These are phyloP conservation scores for Penaeus chinensis DNA, from an alignment of 1,140 invertebrate species.

Conservation along the genomic window DNA sequence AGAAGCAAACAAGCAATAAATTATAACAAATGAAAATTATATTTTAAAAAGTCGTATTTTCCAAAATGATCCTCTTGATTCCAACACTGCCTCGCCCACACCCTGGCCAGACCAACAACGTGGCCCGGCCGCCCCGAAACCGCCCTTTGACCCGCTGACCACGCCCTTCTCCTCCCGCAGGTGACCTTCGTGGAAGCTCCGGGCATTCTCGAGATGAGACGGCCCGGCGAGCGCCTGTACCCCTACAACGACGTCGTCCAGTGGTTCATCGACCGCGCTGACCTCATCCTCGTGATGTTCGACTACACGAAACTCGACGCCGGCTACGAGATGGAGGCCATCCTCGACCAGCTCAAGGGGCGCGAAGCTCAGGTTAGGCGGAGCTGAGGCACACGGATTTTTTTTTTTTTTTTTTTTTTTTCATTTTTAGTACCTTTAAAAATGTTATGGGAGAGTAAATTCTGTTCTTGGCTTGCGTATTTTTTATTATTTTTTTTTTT, in stretches of 20 bases:
- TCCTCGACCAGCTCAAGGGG: conserved; percentile 92
- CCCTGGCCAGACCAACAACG: background rate
- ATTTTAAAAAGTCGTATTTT: too few relatives aligned
- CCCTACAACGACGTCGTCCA: conserved; percentile 96
- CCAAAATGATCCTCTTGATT: too few relatives aligned
- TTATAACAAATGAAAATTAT: too few relatives aligned
- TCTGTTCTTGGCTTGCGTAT: too few relatives aligned
- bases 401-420: too few relatives aligned
- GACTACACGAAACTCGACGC: conserved; percentile 95
- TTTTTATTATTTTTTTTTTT: too few relatives aligned
- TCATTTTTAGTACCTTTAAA: too few relatives aligned
- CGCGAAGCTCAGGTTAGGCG: conserved; percentile 83
- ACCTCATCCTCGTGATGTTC: conserved; percentile 94
- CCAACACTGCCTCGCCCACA: background rate
- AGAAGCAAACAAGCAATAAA: too few relatives aligned
- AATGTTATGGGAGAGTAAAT: too few relatives aligned
- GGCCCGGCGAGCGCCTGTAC: conserved; percentile 91
- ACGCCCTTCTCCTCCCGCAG: conserved; percentile 70
- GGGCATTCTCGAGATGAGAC: conserved; percentile 92
- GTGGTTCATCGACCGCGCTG: conserved; percentile 95
- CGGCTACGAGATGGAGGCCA: conserved; percentile 92
- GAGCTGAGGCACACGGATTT: background rate
- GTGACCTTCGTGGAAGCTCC: conserved; percentile 97
- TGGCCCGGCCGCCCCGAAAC: too few relatives aligned
- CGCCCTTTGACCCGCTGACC: background rate